Evolutionary conservation across 2,888 invertebrate genomes (phyloP), one percentile per base, ranked within the genome.

Genomic region (Amblyjoppa proteus): DNA sequence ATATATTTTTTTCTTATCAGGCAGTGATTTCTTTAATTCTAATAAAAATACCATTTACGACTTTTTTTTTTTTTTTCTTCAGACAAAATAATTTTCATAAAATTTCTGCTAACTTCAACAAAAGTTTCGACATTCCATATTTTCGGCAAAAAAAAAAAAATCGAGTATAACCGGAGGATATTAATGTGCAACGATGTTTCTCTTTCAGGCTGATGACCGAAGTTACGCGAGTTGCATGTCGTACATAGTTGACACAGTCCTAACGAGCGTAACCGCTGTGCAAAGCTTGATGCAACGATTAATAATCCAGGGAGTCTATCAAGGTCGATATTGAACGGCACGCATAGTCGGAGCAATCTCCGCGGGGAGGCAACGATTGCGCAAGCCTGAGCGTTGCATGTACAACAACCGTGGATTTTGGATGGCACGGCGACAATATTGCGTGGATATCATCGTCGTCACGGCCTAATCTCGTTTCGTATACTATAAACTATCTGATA

Each of bases 221-320:
- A 25, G 11, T 20, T 9, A 45, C 25, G 9, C 58, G 28, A 20
- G 28, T 28, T 9, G 11, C 25, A 16, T 11, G 58, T 9, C 5
- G 28, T 13, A 58, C 25, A 0, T 3, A 25, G 58, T 58, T 58
- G 25, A 58, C 13, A 13, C 13, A 25, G 4, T 13, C 11, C 2
- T 58, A 20, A 58, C 58, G 58, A 11, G 25, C 11, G 86, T 88
- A 86, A 84, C 85, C 80, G 41, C 38, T 31, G 82, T 13, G 38
- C 49, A 77, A 83, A 45, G 77, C 68, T 49, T 28, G 81, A 78
- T 71, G 79, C 84, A 25, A 28, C 28, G 25, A 81, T 79, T 70
- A 73, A 49, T 70, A 79, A 79, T 79, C 79, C 64, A 75, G 58
- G 69, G 51, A 83, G 79, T 79, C 75, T 79, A 83, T 83, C 79